Evolutionary conservation across 2,113 vertebrate species (phyloP), one percentile per base, ranked within the genome.

Genomic region (Oophaga pumilio): DNA sequence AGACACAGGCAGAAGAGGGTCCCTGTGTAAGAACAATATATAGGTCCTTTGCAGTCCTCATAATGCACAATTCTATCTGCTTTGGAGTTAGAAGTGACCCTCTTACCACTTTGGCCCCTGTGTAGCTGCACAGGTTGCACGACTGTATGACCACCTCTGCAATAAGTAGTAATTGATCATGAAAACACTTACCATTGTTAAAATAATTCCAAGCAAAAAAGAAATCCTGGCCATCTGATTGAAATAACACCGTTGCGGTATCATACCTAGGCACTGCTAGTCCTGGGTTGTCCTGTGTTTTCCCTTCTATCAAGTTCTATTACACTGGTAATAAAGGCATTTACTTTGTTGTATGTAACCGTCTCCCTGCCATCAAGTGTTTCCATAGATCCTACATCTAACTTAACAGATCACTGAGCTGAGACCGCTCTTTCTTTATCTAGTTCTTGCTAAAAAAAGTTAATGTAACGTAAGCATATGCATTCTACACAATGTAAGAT

Each of bases 331-430:
- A 50, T 7, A 66, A 28, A 4, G 8, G 14, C 8, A 52, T 43
- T 43, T 8, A 6, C 43, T 50, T 20, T 74, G 57, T 62, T 82
- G 59, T 24, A 22, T 52, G 43, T 53, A 53, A 53, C 22, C 4
- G 24, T 53, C 15, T 52, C 62, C 22, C 11, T n/a, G 1, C 20
- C 62, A 28, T 17, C 12, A 24, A 11, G 26, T 24, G 81, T 69
- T 83, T 15, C 81, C 62, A 83, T 83, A 83, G 81, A 83, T 53
- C 2, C 33, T 53, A 52, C 1, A 52, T 24, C 43, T n/a, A 68
- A 33, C 62, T 64, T 17, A 49, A 53, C 49, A 52, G 81, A 26
- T 49, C 81, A 69, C 13, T 69, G 62, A 83, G 4, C 80, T 18
- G 80, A 17, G 22, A 68, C 62, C 13, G 13, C 53, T 59, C 53